Base-by-base conservation (phyloP, 2,888 invertebrate species). In the Gymnoscelis rufifasciata region DNA sequence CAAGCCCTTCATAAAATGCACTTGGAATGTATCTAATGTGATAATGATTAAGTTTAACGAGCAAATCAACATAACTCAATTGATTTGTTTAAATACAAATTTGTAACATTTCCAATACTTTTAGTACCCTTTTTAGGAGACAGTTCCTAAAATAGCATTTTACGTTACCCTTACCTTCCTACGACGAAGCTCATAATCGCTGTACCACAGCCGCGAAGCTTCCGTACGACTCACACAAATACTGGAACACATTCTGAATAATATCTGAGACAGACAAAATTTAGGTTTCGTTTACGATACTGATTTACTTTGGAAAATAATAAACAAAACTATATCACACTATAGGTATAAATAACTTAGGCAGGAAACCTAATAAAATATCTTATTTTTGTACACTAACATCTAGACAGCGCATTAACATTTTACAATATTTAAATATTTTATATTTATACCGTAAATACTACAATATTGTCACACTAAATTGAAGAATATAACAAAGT, bases 41-140 rank as follows among this genome's bases (percentile, higher is more conserved):
- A 35, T 3, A 10, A n/a, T 23, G 11, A 15, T 6, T 19, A 6
- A 35, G 19, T 33, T 23, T 35, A 6, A 2, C 14, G n/a, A n/a
- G 13, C 4, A 15, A 13, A 14, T 4, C 11, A 19, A 14, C 10
- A 2, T 7, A 35, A 33, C 33, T 6, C 8, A 15, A 15, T 6
- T 19, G 10, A 19, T 19, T 19, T 35, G 19, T 15, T 35, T 64
- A 77, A 84, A 86, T 88, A 88, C 87, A 86, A 88, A 86, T 88
- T 88, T 88, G 87, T 87, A 88, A 88, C 83, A 84, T 66, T 70
- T 82, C 72, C 79, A 81, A 84, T 84, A 86, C 78, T 83, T 77
- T 83, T 73, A 83, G 78, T 83, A 84, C 82, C 73, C 63, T 76
- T 66, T 27, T 78, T 81, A 79, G 79, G 79, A 79, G 79, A 79